These are phyloP conservation scores for Adelphocoris suturalis DNA, from an alignment of 2,888 invertebrate genomes.

Conservation along the genomic window DNA sequence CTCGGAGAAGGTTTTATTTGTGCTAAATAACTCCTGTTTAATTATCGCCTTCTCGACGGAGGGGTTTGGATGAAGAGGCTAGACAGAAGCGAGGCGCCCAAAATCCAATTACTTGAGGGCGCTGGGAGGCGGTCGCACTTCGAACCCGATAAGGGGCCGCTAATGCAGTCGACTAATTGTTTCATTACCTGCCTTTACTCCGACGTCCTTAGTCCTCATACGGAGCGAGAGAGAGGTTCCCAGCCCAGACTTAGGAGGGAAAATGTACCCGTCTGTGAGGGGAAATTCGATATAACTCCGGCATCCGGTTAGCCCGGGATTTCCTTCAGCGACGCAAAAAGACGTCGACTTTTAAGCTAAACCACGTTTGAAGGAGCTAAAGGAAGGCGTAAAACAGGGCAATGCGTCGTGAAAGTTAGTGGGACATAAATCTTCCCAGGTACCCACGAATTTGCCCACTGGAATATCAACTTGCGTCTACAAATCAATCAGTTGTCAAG, in stretches of 20 bases:
- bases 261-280: neutral
- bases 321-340: neutral
- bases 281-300: neutral
- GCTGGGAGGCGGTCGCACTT: constrained; percentile 27
- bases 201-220: neutral
- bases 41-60: constrained; percentile 11
- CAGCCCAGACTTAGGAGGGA: neutral
- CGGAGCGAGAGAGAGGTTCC: neutral
- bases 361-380: too few relatives aligned
- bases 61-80: constrained; percentile 5
- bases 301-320: neutral
- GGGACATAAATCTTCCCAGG: too few relatives aligned
- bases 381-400: too few relatives aligned
- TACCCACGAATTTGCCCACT: too few relatives aligned
- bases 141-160: constrained; percentile 20
- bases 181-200: neutral
- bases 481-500: too few relatives aligned
- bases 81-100: constrained; percentile 36
- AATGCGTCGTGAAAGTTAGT: too few relatives aligned
- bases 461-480: too few relatives aligned
- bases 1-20: constrained; percentile 12
- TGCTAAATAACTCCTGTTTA: constrained; percentile 39
- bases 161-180: constrained; percentile 42
- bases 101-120: constrained; percentile 13
- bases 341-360: neutral